Base-by-base conservation (phyloP, 2,888 invertebrate species). In the Watsonalla binaria region DNA sequence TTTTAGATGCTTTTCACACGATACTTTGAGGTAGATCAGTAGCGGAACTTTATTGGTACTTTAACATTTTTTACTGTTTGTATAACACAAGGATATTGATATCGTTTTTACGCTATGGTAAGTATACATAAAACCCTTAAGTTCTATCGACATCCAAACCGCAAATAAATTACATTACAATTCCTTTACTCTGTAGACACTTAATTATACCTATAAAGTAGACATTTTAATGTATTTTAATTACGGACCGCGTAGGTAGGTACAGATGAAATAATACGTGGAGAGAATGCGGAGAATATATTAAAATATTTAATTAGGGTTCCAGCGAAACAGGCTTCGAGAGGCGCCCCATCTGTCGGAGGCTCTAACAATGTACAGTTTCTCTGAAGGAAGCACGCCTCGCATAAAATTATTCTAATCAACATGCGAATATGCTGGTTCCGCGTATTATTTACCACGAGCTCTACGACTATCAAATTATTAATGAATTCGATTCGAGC, bases 291-390 rank as follows among this genome's bases (percentile, higher is more conserved):
- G 72, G 74, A 63, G 80, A 83, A 84, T 85, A 84, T 78, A 86
- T 86, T 86, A 84, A 84, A 84, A 86, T 85, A 85, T 76, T 80
- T 85, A 87, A 88, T 87, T 86, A 84, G 76, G 74, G 74, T 76
- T 76, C 72, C 62, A 66, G 72, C 62, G 74, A 78, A 80, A 76
- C 76, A 68, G 70, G 68, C 76, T 77, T 75, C 63, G 72, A 72
- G 70, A 74, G 65, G 68, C 67, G 72, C 72, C 74, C 76, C 76
- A 80, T 81, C 78, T 80, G 74, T 65, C 68, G 61, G 65, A 69
- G 68, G 74, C 72, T 72, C 69, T 72, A 72, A 80, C 80, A 76
- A 68, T 80, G 78, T 77, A 72, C 76, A 70, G 66, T 70, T 87
- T 86, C 82, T 76, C 69, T 66, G 78, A 82, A 80, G 66, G 66